These are phyloP conservation scores for Todus mexicanus DNA, from an alignment of 2,797 vertebrate species.

Conservation along the genomic window DNA sequence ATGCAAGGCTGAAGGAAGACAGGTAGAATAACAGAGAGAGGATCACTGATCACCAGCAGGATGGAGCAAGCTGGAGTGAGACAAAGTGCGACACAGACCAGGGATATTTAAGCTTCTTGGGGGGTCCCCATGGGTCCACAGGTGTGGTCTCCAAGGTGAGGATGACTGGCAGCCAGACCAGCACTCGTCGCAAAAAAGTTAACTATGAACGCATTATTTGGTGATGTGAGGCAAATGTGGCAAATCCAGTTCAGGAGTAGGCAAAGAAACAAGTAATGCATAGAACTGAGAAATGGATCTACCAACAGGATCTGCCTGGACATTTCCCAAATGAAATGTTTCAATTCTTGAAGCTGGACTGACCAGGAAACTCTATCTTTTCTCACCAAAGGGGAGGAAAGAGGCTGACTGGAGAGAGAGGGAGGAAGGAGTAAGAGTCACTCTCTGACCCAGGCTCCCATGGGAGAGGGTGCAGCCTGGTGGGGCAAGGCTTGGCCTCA, in stretches of 20 bases:
- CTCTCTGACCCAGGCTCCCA: not conserved
- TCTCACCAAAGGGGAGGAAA: not conserved
- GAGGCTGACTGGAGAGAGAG: not conserved
- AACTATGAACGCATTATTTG: not conserved
- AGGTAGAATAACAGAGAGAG: not conserved
- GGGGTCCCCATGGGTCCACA: not conserved
- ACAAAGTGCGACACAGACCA: accelerated
- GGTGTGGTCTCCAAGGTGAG: not conserved
- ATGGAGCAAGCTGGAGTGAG: not conserved
- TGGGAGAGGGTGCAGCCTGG: not conserved
- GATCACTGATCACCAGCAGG: not conserved
- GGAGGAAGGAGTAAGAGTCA: not conserved
- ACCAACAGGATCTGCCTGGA: not conserved
- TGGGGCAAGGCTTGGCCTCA: not conserved
- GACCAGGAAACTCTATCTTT: not conserved
- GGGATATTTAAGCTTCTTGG: not conserved
- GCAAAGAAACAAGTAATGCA: not conserved
- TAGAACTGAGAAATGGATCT: not conserved
- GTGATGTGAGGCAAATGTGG: not conserved
- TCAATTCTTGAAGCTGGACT: not conserved
- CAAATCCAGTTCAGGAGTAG: not conserved
- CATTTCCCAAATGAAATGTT: not conserved
- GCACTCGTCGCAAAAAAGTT: not conserved
- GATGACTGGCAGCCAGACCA: not conserved
- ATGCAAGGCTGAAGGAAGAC: not conserved